Base-by-base conservation (phyloP, 2,888 invertebrate genomes). In the Ectropis crepuscularia region DNA sequence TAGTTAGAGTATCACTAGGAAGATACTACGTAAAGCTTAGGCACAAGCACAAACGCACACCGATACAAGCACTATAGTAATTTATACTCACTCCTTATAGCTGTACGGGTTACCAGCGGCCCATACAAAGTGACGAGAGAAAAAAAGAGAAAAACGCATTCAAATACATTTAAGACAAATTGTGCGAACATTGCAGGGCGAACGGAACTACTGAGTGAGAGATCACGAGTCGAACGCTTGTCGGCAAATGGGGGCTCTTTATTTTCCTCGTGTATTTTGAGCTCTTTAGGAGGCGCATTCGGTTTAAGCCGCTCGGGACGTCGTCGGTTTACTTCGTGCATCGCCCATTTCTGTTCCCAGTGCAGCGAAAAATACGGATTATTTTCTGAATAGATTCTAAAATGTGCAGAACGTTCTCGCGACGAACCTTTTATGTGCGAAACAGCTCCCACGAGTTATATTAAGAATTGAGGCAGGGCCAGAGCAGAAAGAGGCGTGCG, bases 71-170 rank as follows among this genome's bases (percentile, higher is more conserved):
- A 94, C 93, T 94, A 92, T 87, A 93, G 92, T 93, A 93, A 90
- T 88, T 87, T 92, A 94, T 95, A 95, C 95, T 95, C 94, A 95
- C 95, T 95, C 94, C 94, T 94, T 86, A 94, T 88, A 85, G 94
- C 95, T 95, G 95, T 93, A 92, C 90, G 91, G 93, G 90, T 94
- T 93, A 94, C 95, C 94, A 93, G 94, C 94, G 91, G 94, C 94
- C 94, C 94, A 95, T 95, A 93, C 94, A 95, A 95, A 94, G 94
- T 94, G 93, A 94, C 94, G 90, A 92, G 92, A 93, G 93, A 93
- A 93, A 93, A 93, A 93, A 92, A 92, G 90, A 92, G 87, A 91
- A 93, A 93, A 93, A 92, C 93, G 93, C 93, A 93, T 93, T 93
- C 93, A 93, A 93, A 89, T 93, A 93, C 90, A 92, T 88, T 92